Evolutionary conservation across 2,113 vertebrate genomes (phyloP).

Genomic region (Laticauda colubrina): DNA sequence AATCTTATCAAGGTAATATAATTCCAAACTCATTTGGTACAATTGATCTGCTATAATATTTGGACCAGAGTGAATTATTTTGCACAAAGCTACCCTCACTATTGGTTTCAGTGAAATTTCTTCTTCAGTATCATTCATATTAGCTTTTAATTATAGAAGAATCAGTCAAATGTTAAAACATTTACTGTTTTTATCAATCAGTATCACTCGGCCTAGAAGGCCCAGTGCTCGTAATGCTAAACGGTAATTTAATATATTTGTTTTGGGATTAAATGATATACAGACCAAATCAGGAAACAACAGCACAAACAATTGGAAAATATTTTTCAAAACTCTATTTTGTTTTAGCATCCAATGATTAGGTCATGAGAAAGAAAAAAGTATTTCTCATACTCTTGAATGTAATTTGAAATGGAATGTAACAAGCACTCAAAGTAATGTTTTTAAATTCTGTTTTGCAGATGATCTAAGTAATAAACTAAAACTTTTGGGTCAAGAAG

Average conservation of each 20-base stretch:
- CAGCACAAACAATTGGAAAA: neutral
- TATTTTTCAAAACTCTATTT: neutral
- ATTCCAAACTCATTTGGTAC: neutral
- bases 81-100: neutral
- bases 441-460: constrained; percentile 56
- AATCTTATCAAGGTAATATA: neutral
- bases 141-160: neutral
- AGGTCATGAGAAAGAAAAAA: neutral
- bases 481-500: constrained; percentile 80
- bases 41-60: neutral
- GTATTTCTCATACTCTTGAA: neutral
- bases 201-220: neutral
- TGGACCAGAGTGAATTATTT: neutral
- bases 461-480: constrained; percentile 83
- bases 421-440: constrained; percentile 8
- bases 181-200: neutral
- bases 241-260: neutral
- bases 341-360: neutral
- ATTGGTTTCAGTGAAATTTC: neutral
- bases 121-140: neutral
- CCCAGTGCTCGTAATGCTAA: neutral
- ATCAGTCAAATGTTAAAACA: neutral
- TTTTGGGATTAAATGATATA: neutral
- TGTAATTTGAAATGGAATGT: neutral
- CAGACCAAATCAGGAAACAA: neutral